Base-by-base conservation (phyloP, 2,113 vertebrate species). In the Notarius quadriscutis region DNA sequence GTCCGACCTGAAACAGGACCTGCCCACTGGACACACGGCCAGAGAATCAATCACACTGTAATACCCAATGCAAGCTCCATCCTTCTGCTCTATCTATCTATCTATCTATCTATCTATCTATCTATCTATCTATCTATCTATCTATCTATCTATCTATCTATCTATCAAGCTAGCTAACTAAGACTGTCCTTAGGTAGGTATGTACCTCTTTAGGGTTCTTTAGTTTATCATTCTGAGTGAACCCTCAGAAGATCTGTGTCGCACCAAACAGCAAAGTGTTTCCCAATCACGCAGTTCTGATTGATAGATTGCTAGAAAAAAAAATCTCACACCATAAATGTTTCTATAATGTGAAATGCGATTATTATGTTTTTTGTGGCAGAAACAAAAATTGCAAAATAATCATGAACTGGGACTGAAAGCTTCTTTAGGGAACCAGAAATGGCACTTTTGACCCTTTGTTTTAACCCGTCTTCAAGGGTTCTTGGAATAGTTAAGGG, bases 1-100 rank as follows among this genome's bases (percentile, higher is more conserved):
- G 88, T 93, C 93, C 94, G 84, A 83, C 81, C 89, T 94, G 93
- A 93, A 94, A 95, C 89, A 89, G 88, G 92, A 93, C 94, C 93
- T 93, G 93, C 92, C 94, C 93, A 89, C 92, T 88, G 93, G 93
- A 90, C 77, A 93, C 89, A 89, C 69, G 4, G 90, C 81, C 88
- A 88, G 90, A 88, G 48, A 77, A 94, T 95, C 93, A 94, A 95
- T 95, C 95, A 94, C 91, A 83, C 81, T 77, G 89, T 92, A 93
- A 93, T 90, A 93, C 94, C 91, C 74, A 25, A 69, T 27, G 60
- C 81, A 85, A 60, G 15, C 18, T 11, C 50, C 78, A 60, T 20
- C 11, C n/a, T 34, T 58, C 11, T 34, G 1, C n/a, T 65, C 60
- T 65, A 25, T 65, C 60, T 65, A 48, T 65, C 81, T 51, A 34